Evolutionary conservation across 2,113 vertebrate genomes (phyloP), one percentile per base, ranked within the genome.

Genomic region (Oryzias javanicus): DNA sequence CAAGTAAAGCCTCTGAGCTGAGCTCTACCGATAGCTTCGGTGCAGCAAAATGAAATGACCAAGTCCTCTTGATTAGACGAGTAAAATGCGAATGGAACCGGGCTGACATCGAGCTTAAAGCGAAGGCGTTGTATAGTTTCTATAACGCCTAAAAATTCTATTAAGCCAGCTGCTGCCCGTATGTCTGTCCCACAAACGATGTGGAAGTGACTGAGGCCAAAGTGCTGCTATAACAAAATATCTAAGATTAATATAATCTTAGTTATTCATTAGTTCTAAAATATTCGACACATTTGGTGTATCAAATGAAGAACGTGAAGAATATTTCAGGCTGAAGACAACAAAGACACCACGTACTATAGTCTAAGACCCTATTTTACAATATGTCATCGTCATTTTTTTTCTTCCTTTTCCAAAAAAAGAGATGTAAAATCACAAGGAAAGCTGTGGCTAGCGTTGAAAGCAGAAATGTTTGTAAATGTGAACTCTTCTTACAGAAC

Each of bases 311-410:
- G 68, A 78, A 69, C 69, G 64, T 46, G 54, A 71, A 51, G 82
- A 66, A 80, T 57, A 52, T 16, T 57, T 58, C 64, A 79, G 72
- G 76, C 59, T 78, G 69, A 87, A 74, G 70, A 87, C 78, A 88
- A 88, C 85, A 88, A 88, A 87, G 85, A 84, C 78, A 66, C 50
- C 63, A 88, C 86, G 72, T 85, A 88, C 79, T 82, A 86, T 60
- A 42, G 69, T 79, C 50, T 76, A 78, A 76, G 74, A 86, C 77
- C 68, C 78, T 71, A 70, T 79, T 67, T 76, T 49, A 67, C 55
- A 73, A 60, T 70, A 46, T 83, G 74, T 72, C 72, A 70, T 66
- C 61, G 70, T 35, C 35, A 27, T 35, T 35, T 35, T 35, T 35
- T 35, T 35, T 85, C 82, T 22, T 22, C 66, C 69, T 79, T 80